Conservation (phyloP, 1,140 invertebrate species). For the Araneus ventricosus region DNA sequence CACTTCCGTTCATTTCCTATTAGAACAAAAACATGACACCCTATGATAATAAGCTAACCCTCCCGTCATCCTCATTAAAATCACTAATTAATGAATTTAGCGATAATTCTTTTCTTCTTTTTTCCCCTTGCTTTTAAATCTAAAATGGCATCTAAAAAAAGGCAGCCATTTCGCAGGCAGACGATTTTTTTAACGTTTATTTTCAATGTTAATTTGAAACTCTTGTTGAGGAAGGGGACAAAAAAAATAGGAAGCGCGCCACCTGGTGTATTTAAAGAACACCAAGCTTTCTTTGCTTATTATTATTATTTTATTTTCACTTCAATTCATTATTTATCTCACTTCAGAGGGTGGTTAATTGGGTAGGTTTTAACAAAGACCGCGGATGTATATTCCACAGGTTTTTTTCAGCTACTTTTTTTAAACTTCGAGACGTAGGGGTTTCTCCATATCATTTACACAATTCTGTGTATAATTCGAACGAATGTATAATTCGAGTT, state of each 20-base stretch:
- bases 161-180: not conserved
- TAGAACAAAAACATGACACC: slow-evolving; percentile 54
- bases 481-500: not conserved
- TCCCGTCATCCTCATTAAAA: slow-evolving; percentile 58
- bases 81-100: slow-evolving; percentile 73
- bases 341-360: slow-evolving; percentile 25
- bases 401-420: not conserved
- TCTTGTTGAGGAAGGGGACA: not conserved
- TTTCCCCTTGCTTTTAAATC: not conserved
- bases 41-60: slow-evolving; percentile 30
- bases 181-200: not conserved
- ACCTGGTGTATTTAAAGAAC: slow-evolving; percentile 44
- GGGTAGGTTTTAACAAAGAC: slow-evolving; percentile 38
- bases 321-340: slow-evolving; percentile 21
- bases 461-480: not conserved
- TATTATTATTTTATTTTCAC: not conserved
- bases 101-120: slow-evolving; percentile 15
- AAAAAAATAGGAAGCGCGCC: not conserved
- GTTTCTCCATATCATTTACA: not conserved
- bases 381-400: not conserved
- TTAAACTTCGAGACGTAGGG: not conserved
- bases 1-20: slow-evolving; percentile 19
- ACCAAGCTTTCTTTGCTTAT: not conserved
- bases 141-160: slow-evolving; percentile 30
- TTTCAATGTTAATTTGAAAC: not conserved